phyloP scores from a whole-genome alignment of 2,797 vertebrate species.

The Cottoperca gobio region DNA sequence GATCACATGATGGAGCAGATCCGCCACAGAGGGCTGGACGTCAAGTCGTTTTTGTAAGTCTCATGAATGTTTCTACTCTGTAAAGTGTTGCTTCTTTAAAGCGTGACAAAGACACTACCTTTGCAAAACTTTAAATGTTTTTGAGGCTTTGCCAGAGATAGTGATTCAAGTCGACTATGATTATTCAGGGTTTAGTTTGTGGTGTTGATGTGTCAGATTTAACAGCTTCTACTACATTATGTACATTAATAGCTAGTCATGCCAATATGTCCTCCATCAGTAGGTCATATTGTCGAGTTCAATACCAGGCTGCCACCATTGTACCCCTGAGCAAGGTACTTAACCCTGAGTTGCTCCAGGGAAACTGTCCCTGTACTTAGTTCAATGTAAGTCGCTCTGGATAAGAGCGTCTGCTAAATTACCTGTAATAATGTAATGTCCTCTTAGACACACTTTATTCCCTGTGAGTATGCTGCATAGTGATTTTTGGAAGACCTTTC shows the following conservation, averaged over 20 bases:
- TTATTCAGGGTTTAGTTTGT: background rate
- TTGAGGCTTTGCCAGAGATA: background rate
- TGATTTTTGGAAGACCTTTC: slow-evolving; percentile 10
- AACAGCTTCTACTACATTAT: background rate
- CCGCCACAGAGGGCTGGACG: slow-evolving; percentile 96
- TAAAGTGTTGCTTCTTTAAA: background rate
- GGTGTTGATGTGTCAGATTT: background rate
- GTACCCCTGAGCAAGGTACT: no score
- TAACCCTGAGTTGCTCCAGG: no score
- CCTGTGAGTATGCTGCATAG: slow-evolving; percentile 5
- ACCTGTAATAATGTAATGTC: no score
- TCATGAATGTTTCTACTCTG: slow-evolving; percentile 26
- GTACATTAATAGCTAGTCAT: background rate
- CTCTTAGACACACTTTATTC: background rate
- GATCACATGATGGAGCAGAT: slow-evolving; percentile 99
- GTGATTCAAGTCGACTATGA: background rate
- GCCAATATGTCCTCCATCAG: background rate
- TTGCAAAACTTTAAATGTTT: background rate
- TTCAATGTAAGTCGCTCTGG: no score
- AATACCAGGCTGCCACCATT: no score
- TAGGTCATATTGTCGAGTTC: background rate
- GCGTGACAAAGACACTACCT: background rate
- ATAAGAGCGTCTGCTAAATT: no score
- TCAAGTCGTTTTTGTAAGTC: slow-evolving; percentile 99
- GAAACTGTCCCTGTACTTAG: no score